Base-by-base conservation (phyloP, 2,797 vertebrate genomes). In the Dromococcyx pavoninus region DNA sequence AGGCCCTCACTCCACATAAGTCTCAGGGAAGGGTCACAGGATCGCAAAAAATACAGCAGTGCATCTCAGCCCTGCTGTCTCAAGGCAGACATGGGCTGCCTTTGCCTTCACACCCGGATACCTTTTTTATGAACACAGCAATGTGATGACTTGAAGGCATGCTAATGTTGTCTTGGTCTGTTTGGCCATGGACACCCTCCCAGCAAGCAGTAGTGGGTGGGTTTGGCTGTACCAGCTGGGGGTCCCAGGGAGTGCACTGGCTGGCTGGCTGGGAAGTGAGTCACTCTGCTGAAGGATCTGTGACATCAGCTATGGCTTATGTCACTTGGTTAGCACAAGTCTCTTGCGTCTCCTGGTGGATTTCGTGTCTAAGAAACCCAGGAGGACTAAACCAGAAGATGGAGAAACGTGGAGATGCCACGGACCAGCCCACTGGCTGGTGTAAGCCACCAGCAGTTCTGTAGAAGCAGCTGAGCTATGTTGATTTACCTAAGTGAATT, bases 91-190 rank as follows among this genome's bases (percentile, higher is more conserved):
- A 15, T 4, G 21, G 37, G 27, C 39, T 61, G 74, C 53, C 56
- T 30, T 73, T 0, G 3, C 32, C 53, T n/a, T 13, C 27, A 79
- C 54, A 57, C 56, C 23, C 8, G 1, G 19, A 12, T 0, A 0
- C 18, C 32, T 57, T 35, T 83, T 88, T 76, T 32, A 30, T 2
- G 2, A 54, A 16, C 25, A 17, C 9, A 13, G 7, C 11, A 51
- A 21, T 51, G 46, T 11, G 3, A 11, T 46, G 56, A 25, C 3
- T 8, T 62, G 57, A 57, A 57, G 54, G 56, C 30, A 57, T 7
- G 5, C 65, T 66, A 43, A 33, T 15, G 2, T 43, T 48, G 33
- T 64, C 33, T 54, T 30, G 25, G 41, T 39, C 8, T n/a, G 21
- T 57, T 16, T 39, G 43, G 69, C 57, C 17, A 8, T 1, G 4